These are phyloP conservation scores for Rhynchomys soricoides DNA, from an alignment of 2,113 vertebrate genomes.

Conservation along the genomic window DNA sequence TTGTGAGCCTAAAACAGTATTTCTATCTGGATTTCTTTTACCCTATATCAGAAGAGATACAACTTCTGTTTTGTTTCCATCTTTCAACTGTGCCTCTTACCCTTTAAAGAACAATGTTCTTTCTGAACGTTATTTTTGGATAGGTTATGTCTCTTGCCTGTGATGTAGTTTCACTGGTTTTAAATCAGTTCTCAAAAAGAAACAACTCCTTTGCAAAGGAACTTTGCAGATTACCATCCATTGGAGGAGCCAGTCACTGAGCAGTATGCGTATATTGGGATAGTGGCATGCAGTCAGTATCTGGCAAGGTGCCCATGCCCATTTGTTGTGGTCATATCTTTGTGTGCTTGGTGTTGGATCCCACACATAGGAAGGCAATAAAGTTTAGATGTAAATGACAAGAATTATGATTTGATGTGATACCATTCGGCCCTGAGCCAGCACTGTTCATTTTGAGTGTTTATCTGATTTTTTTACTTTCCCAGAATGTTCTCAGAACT, in stretches of 20 bases:
- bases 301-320: background rate
- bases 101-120: background rate
- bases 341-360: background rate
- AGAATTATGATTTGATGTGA: background rate
- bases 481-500: background rate
- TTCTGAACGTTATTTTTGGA: background rate
- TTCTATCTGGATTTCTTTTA: conserved; percentile 36
- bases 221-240: background rate
- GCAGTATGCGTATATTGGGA: background rate
- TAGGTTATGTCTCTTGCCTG: background rate
- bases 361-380: background rate
- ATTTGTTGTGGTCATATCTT: background rate
- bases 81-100: conserved; percentile 12
- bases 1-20: conserved; percentile 36
- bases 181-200: conserved; percentile 26
- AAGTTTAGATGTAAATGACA: background rate
- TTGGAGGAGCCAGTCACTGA: background rate
- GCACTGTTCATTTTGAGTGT: background rate
- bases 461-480: background rate
- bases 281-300: background rate
- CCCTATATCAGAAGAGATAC: background rate
- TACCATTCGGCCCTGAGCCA: background rate
- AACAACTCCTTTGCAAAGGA: background rate
- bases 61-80: conserved; percentile 3
- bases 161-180: background rate